phyloP scores from a whole-genome alignment of 2,888 invertebrate genomes.

The Venustoraphidia nigricollis region DNA sequence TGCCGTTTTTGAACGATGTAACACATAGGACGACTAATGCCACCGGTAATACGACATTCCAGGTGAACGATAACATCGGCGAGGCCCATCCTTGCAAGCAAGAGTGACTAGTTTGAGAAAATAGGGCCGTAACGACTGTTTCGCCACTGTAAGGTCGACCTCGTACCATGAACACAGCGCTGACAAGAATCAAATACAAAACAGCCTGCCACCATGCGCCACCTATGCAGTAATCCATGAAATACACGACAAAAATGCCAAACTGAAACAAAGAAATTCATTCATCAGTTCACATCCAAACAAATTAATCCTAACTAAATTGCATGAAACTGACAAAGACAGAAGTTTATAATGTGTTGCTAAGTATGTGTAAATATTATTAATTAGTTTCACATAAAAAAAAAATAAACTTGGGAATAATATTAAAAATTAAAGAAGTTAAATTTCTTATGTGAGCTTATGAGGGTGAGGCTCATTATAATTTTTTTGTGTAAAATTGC shows the following conservation, averaged over 20 bases:
- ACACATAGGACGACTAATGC: conserved; percentile 58
- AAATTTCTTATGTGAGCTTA: too few relatives aligned
- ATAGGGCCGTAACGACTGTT: conserved; percentile 43
- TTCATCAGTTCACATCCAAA: too few relatives aligned
- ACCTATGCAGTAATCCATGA: conserved; percentile 68
- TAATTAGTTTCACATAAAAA: too few relatives aligned
- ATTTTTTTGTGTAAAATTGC: too few relatives aligned
- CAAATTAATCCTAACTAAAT: too few relatives aligned
- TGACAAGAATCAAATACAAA: conserved; percentile 57
- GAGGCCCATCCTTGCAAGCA: conserved; percentile 41
- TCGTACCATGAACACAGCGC: conserved; percentile 73
- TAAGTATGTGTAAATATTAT: too few relatives aligned
- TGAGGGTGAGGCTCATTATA: too few relatives aligned
- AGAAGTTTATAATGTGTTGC: too few relatives aligned
- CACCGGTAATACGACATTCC: conserved; percentile 78
- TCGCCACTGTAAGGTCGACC: conserved; percentile 78
- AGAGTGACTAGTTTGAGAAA: conserved; percentile 32
- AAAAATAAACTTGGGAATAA: too few relatives aligned
- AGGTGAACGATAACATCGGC: conserved; percentile 63
- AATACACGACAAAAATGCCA: conserved; percentile 69
- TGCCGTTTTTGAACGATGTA: conserved; percentile 54
- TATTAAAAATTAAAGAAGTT: too few relatives aligned
- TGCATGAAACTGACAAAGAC: too few relatives aligned
- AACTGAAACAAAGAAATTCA: conserved; percentile 33
- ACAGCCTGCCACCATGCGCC: conserved; percentile 80